These are phyloP conservation scores for Drosophila imparisetae DNA, from an alignment of 2,888 invertebrate genomes.

Conservation along the genomic window DNA sequence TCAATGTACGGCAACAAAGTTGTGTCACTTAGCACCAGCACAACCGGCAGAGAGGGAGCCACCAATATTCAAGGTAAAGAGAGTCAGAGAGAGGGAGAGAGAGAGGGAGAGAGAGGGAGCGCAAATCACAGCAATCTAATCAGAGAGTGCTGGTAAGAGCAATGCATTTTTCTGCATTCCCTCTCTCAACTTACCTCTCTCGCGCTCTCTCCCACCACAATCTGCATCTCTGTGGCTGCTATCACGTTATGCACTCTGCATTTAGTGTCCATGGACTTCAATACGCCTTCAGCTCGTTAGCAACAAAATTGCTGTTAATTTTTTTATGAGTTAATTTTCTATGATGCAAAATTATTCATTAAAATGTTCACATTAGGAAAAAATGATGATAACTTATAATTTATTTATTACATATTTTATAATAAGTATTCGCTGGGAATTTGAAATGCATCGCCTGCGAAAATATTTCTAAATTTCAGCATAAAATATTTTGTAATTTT, in stretches of 20 bases:
- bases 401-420: neutral
- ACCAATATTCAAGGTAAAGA: constrained; percentile 9
- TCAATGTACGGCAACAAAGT: constrained; percentile 75
- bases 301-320: neutral
- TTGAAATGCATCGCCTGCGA: too few relatives aligned
- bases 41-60: constrained; percentile 11
- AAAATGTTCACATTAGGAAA: neutral
- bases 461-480: too few relatives aligned
- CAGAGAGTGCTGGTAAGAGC: constrained; percentile 18
- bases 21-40: constrained; percentile 47
- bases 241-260: constrained; percentile 9
- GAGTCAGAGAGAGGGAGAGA: neutral
- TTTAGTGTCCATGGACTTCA: neutral
- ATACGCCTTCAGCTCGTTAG: neutral
- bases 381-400: neutral
- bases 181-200: neutral
- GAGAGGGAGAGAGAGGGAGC: constrained; percentile 19
- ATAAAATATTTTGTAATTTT: neutral
- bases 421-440: neutral
- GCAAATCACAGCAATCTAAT: constrained; percentile 2
- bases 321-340: neutral
- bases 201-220: neutral
- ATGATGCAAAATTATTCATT: neutral
- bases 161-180: constrained; percentile 2
- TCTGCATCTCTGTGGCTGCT: constrained; percentile 24